These are phyloP conservation scores for Chelonia mydas DNA, from an alignment of 2,797 vertebrate genomes.

Conservation along the genomic window DNA sequence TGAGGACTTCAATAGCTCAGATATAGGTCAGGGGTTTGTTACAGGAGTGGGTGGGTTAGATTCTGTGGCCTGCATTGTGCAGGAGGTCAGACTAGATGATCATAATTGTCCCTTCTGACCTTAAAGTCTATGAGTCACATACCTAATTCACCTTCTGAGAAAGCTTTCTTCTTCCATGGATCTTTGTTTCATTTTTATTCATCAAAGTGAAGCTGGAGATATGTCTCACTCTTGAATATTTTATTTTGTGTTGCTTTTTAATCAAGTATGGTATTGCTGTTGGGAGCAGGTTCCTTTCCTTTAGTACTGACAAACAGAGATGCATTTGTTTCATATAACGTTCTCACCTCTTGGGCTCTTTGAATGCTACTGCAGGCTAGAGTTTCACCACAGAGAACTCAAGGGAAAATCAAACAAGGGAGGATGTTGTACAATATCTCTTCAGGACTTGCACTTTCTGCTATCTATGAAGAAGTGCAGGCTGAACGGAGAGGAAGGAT, in stretches of 20 bases:
- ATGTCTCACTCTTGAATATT: not conserved
- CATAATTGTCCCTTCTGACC: no score
- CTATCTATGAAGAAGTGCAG: not conserved
- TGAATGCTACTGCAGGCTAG: slow-evolving; percentile 1
- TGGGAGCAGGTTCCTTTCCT: not conserved
- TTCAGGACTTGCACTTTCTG: fast-evolving
- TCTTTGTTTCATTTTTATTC: not conserved
- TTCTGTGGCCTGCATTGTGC: no score
- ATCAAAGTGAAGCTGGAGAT: not conserved
- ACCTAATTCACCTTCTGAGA: not conserved
- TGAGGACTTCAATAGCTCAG: no score
- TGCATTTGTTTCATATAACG: not conserved
- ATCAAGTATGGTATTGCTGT: not conserved
- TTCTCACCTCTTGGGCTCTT: not conserved
- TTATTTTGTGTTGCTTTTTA: not conserved
- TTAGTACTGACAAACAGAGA: slow-evolving; percentile 29
- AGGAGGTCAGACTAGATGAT: no score
- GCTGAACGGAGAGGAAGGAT: not conserved
- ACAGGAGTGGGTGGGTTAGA: no score
- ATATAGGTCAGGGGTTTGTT: no score
- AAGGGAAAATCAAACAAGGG: not conserved
- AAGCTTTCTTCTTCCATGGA: not conserved
- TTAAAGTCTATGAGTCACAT: no score
- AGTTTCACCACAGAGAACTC: not conserved
- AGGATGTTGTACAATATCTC: not conserved